Base-by-base conservation (phyloP, 2,888 invertebrate genomes). In the Bruchidius siliquastri region DNA sequence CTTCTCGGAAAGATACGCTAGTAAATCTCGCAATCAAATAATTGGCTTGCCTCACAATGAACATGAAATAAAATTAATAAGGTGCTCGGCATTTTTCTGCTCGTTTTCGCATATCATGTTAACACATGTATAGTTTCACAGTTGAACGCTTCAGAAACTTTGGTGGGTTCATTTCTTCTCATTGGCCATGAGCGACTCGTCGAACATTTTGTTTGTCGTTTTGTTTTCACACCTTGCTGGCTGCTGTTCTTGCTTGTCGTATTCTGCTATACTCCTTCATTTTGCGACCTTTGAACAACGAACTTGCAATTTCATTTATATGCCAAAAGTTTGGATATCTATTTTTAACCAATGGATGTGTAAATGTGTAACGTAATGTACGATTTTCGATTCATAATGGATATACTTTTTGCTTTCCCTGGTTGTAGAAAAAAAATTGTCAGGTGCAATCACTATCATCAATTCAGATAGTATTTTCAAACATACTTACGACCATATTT, bases 21-120 rank as follows among this genome's bases (percentile, higher is more conserved):
- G 30, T 30, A 30, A 30, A 30, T 30, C 30, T 30, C 30, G 30
- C 20, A 66, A 69, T 69, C 66, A 67, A 70, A 70, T 72, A 67
- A 74, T 68, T 67, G 32, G 26, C 73, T 73, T 3, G 70, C 73
- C 20, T 67, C 68, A 72, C 68, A 71, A 68, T 70, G 71, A 74
- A 49, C 74, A 70, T 69, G 73, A 69, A 67, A 74, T 74, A 74
- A 77, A 76, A 77, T 74, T 77, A 77, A 71, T 74, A 74, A 77
- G 72, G 69, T 8, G 30, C n/a, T 71, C 69, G 72, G 75, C 74
- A 74, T 73, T 78, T 76, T 75, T 76, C 78, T 76, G 78, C 76
- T 78, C 76, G 74, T 78, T 78, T 77, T 78, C 76, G 76, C 77
- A 76, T 78, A 78, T 78, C 78, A 76, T 78, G 78, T 78, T 76